Base-by-base conservation (phyloP, 2,888 invertebrate species). In the Branchellion lobata region DNA sequence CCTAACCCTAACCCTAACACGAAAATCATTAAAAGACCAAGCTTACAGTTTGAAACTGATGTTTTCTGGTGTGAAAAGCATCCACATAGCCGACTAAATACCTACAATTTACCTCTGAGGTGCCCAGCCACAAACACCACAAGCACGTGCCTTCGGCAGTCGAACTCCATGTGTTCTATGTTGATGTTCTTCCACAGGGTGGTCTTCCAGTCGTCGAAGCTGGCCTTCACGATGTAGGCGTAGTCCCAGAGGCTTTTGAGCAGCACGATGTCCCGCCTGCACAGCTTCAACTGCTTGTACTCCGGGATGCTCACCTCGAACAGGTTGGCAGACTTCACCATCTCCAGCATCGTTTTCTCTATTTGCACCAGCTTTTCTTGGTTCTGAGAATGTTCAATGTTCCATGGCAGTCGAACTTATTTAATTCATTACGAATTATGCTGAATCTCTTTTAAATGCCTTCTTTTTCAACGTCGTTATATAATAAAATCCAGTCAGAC, bases 141-240 rank as follows among this genome's bases (percentile, higher is more conserved):
- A n/a, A 40, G 14, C 40, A 40, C 5, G 51, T 47, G 51, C 75
- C 75, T 95, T 87, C 97, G 97, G 88, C 96, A 96, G 88, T 97
- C 96, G 84, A 96, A 94, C 71, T 97, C 97, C 96, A 97, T 96
- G 85, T 96, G 95, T 88, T 97, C 97, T 61, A 96, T 96, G 86
- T 97, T 96, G 81, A 97, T 95, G 87, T 95, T 94, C 80, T 94
- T 91, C 97, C 97, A 97, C 0, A 94, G 94, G 0, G 96, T 96
- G 0, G 93, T 95, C 88, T 96, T 96, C 97, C 97, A 97, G 86
- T 96, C 95, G 85, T 95, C 93, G 76, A 97, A 94, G 85, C 94
- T 93, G 1, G 94, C 93, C 83, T 92, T 91, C 1, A 97, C 95
- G 83, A 96, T 94, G 85, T 91, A 91, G 14, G 93, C 92, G 86